Evolutionary conservation across 2,888 invertebrate species (phyloP), one percentile per base, ranked within the genome.

Genomic region (Trissolcus brochymenae): DNA sequence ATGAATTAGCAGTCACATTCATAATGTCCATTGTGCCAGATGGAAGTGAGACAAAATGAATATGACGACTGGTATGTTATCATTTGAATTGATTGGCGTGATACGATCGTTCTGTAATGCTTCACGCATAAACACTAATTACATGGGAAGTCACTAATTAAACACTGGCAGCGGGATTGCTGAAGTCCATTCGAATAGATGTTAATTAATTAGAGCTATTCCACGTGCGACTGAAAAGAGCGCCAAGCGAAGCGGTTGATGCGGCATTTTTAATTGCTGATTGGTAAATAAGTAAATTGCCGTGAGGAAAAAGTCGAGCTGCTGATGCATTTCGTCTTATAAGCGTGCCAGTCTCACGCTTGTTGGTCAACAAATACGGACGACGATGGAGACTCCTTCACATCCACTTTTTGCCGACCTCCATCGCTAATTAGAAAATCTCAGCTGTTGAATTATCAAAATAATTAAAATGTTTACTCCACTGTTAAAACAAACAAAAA

Each of bases 181-280:
- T 74, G 81, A 80, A 80, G 84, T 79, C 81, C 81, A 80, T 79
- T 81, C 84, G 82, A 80, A 83, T 81, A 85, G 87, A 86, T 87
- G 87, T 88, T 88, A 88, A 88, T 88, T 89, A 89, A 88, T 88
- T 87, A 88, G 84, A 87, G 84, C 82, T 84, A 84, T 85, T 86
- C 86, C 82, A 81, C 79, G 79, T 74, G 82, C 70, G 70, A 50
- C 59, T 75, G 75, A 56, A 60, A 71, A 72, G 71, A 74, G 64
- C 66, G 74, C 59, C 70, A 64, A 67, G 70, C 75, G 55, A 51
- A 76, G 78, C 68, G 78, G 54, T 70, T 79, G 78, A 75, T 78
- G 71, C 64, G 62, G 75, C 70, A 68, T 74, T 85, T 84, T 84
- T 87, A 87, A 87, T 87, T 87, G 84, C 83, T 82, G 84, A 87